Evolutionary conservation across 2,888 invertebrate species (phyloP), one percentile per base, ranked within the genome.

Genomic region (Epirrita christyi): DNA sequence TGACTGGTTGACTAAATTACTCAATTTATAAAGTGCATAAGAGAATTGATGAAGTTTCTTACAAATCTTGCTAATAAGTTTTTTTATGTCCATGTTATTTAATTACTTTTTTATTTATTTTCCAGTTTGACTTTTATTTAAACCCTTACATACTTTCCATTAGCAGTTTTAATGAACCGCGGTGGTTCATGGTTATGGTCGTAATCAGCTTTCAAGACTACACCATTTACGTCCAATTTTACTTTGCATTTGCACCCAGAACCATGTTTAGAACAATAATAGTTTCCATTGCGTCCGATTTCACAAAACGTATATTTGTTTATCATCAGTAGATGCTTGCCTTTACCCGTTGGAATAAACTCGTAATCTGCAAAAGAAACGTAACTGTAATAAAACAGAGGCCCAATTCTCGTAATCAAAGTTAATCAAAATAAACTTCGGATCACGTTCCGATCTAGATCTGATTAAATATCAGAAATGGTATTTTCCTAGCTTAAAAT

Each of bases 261-360:
- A 14, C 38, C 32, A 0, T 42, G 40, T 34, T 52, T 53, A 0
- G 55, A 59, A 21, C 62, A 62, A 29, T 59, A 59, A 38, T 34
- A 55, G 27, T 53, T 49, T 0, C 9, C 32, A 5, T 43, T 42
- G 29, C 40, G 0, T 4, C 11, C 36, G 7, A 2, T 34, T 28
- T 51, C 42, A 2, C 44, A 61, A 57, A 55, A 64, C 28, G 59
- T 64, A 48, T 59, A 61, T 0, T 27, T 9, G 11, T 56, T 45
- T 44, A 59, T 41, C 55, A 61, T 49, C 2, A 64, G 11, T 6
- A 61, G 11, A 10, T 34, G 7, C 13, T 47, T 56, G 8, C 56
- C 50, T 34, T 50, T 54, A 0, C 10, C 7, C 10, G 53, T 52
- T 2, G 55, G 47, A 32, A 61, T 64, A 10, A 64, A 52, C 32